Evolutionary conservation across 1,140 invertebrate species (phyloP).

Genomic region (Lamellibrachia luymesi): DNA sequence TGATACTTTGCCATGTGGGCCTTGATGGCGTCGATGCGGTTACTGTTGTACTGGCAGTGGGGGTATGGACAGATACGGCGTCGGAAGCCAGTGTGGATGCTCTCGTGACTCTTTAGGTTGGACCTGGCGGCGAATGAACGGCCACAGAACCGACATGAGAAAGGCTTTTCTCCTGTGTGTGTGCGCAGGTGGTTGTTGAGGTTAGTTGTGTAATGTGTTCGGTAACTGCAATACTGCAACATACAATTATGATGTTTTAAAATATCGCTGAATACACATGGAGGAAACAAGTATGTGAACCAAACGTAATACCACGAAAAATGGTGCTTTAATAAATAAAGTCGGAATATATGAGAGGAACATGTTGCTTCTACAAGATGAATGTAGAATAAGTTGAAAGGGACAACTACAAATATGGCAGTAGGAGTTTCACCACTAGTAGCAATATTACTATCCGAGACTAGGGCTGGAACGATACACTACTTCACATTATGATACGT

Average conservation of each 20-base stretch:
- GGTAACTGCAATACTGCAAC: conserved; percentile 24
- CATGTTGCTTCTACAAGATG: too few species aligned
- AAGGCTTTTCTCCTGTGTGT: conserved; percentile 82
- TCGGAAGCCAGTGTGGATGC: conserved; percentile 19
- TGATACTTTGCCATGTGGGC: conserved; percentile 6
- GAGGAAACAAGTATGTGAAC: not conserved
- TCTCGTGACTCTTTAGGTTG: conserved; percentile 23
- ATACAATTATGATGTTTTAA: not conserved
- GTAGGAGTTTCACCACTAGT: not conserved
- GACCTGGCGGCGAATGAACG: conserved; percentile 80
- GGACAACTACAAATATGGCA: not conserved
- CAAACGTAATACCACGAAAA: too few species aligned
- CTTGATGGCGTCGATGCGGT: not conserved
- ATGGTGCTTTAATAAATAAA: too few species aligned
- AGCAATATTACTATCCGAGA: not conserved
- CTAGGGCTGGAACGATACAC: too few species aligned
- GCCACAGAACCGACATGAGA: conserved; percentile 95
- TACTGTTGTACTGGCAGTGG: not conserved
- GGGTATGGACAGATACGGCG: not conserved
- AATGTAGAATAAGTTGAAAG: not conserved
- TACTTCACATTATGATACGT: too few species aligned
- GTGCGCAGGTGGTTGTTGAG: conserved; percentile 58
- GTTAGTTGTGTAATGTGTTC: conserved; percentile 30
- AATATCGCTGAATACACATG: not conserved
- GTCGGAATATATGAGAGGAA: too few species aligned